A percentile compares a stretch with the other conserved stretches of the same genome.
Conservation (phyloP, 2,797 vertebrate species). For the Scomberomorus guttatus region DNA sequence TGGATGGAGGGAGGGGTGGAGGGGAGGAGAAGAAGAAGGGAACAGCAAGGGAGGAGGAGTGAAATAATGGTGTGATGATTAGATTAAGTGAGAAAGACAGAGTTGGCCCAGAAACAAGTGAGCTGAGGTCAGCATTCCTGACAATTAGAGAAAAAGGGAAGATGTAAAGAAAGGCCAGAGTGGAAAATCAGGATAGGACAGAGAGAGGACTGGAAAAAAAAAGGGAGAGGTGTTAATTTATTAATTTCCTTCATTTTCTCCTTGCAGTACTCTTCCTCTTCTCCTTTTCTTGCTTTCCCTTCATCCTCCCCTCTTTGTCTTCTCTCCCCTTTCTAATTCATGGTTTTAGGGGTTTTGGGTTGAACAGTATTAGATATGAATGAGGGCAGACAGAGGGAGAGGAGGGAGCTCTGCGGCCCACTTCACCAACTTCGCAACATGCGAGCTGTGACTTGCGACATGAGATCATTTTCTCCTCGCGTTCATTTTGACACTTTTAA, state of each 20-base stretch:
- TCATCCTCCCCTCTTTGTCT: not conserved
- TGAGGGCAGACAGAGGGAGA: not conserved
- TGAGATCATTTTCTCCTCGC: not conserved
- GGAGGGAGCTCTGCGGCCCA: not conserved
- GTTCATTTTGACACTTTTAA: not conserved
- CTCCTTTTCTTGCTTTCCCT: not conserved
- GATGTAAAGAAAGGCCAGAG: constrained; percentile 56
- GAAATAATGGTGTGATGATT: constrained; percentile 78
- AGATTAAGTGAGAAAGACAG: constrained; percentile 80
- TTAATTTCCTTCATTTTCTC: constrained; percentile 5
- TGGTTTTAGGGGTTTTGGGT: constrained; percentile 10
- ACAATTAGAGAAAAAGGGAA: constrained; percentile 73
- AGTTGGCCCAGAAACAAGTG: constrained; percentile 77
- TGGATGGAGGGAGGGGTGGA: constrained; percentile 13
- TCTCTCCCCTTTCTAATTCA: not conserved
- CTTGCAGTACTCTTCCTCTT: not conserved
- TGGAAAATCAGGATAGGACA: constrained; percentile 42
- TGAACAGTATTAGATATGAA: constrained; percentile 7
- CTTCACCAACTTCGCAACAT: no score
- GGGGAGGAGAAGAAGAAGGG: constrained; percentile 19
- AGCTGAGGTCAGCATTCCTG: constrained; percentile 82
- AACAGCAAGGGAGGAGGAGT: constrained; percentile 58
- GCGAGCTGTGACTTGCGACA: not conserved
- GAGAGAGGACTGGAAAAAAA: not conserved
- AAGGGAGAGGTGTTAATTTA: constrained; percentile 26